phyloP scores from a whole-genome alignment of 2,113 vertebrate species.

The Neotoma lepida region DNA sequence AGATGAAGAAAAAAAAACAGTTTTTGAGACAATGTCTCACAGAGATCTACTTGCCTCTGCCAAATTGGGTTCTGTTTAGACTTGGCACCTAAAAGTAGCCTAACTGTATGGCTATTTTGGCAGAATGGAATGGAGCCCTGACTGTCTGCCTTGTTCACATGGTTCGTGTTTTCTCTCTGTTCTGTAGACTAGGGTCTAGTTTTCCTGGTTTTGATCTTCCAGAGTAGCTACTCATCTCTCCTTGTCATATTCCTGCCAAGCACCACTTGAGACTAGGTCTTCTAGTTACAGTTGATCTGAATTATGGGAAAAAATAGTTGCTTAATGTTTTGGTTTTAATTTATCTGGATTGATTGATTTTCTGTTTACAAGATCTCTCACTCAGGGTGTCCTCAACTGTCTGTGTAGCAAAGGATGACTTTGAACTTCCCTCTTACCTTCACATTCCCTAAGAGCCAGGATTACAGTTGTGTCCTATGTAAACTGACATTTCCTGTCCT shows the following conservation, averaged over 20 bases:
- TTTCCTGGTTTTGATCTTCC: neutral
- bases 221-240: neutral
- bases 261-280: neutral
- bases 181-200: too few species aligned
- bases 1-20: too few species aligned
- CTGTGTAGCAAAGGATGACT: neutral
- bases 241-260: neutral
- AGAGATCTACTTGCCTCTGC: neutral
- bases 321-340: neutral
- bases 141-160: accelerated
- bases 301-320: neutral
- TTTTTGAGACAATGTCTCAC: neutral
- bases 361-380: neutral
- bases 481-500: too few species aligned
- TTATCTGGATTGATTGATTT: neutral
- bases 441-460: neutral
- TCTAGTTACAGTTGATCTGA: neutral
- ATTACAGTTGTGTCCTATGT: neutral
- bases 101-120: neutral
- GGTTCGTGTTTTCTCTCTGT: neutral
- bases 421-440: neutral
- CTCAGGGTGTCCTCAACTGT: neutral
- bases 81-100: too few species aligned
- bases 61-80: neutral
- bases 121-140: neutral